phyloP scores from a whole-genome alignment of 2,797 vertebrate species.

The Tamandua tetradactyla region DNA sequence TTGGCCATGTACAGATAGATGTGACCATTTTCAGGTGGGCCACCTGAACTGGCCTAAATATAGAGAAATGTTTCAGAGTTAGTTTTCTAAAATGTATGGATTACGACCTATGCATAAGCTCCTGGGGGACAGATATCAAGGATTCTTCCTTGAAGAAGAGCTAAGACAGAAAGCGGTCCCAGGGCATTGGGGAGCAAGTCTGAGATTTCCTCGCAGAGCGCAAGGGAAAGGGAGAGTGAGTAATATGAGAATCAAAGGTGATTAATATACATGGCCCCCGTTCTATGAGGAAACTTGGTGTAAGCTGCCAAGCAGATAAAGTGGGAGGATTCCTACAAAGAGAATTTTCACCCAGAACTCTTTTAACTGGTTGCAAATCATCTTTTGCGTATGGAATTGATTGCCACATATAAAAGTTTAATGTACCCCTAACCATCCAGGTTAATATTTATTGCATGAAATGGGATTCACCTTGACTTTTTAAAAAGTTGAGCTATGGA shows the following conservation, averaged over 20 bases:
- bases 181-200: not conserved
- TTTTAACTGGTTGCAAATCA: not conserved
- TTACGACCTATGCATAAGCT: not conserved
- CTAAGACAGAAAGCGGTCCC: not conserved
- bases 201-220: constrained; percentile 1
- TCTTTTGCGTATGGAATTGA: constrained; percentile 52
- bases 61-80: not conserved
- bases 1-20: not conserved
- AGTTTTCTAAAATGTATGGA: not conserved
- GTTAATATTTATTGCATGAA: constrained; percentile 73
- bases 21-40: not conserved
- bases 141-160: constrained; percentile 25
- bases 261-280: not conserved
- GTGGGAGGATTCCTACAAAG: not conserved
- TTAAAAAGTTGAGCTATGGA: constrained; percentile 46
- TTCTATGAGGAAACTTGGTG: not conserved
- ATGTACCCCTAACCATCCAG: constrained; percentile 66
- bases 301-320: not conserved
- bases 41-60: not conserved
- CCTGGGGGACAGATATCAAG: not conserved
- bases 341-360: not conserved
- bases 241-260: not conserved
- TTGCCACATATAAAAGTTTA: constrained; percentile 67
- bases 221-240: not conserved
- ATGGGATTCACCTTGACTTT: constrained; percentile 75